phyloP scores from a whole-genome alignment of 2,113 vertebrate genomes.

The Himantopus leucocephalus region DNA sequence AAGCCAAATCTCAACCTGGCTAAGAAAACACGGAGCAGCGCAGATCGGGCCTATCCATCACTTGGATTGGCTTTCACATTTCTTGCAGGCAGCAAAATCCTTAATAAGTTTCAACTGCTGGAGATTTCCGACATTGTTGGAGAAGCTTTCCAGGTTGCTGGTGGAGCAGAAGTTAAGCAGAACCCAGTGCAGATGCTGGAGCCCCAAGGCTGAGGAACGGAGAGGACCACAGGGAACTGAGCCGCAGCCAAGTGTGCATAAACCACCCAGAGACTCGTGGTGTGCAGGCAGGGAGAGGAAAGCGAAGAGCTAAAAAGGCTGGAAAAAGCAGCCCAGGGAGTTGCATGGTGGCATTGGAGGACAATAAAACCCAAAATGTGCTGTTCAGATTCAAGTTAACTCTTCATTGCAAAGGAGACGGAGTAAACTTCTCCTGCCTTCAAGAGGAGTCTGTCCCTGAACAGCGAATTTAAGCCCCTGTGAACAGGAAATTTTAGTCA shows the following conservation, averaged over 20 bases:
- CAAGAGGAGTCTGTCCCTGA: not conserved
- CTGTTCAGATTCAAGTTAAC: not conserved
- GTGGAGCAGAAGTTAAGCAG: conserved; percentile 14
- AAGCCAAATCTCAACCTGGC: conserved; percentile 1
- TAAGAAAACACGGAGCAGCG: not conserved
- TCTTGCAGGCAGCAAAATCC: not conserved
- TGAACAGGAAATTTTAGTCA: not conserved
- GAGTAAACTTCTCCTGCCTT: not conserved
- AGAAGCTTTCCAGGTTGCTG: not conserved
- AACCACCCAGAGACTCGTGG: not conserved
- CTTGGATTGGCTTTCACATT: not conserved
- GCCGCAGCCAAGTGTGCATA: not conserved
- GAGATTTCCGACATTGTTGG: not conserved
- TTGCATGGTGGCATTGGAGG: not conserved
- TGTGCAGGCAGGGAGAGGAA: not conserved
- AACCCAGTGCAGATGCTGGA: not conserved
- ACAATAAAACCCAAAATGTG: not conserved
- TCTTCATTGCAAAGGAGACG: not conserved
- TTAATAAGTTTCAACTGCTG: not conserved
- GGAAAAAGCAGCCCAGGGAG: not conserved
- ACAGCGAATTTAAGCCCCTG: not conserved
- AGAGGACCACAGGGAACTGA: not conserved
- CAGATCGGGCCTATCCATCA: not conserved
- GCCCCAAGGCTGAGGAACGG: not conserved
- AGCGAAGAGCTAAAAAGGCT: not conserved